Evolutionary conservation across 2,113 vertebrate genomes (phyloP).

Genomic region (Pangasianodon gigas): DNA sequence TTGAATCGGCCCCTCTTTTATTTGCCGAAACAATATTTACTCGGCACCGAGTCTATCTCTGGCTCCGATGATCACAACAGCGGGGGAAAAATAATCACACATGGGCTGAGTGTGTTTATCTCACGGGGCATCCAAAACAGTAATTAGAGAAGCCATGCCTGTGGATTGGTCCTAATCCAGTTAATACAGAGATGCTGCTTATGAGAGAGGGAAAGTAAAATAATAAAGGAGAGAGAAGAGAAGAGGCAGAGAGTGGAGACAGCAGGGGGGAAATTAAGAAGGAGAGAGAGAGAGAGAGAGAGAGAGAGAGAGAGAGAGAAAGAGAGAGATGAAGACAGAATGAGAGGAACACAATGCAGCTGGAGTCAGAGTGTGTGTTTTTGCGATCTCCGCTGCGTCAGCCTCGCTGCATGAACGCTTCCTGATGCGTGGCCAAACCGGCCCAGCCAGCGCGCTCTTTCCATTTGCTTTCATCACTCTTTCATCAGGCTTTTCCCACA

Average conservation of each 20-base stretch:
- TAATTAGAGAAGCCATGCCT: slow-evolving; percentile 66
- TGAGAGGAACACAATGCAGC: slow-evolving; percentile 11
- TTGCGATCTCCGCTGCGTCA: slow-evolving; percentile 27
- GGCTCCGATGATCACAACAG: slow-evolving; percentile 65
- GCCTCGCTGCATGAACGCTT: slow-evolving; percentile 40
- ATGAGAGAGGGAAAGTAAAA: slow-evolving; percentile 18
- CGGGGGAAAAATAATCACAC: slow-evolving; percentile 66
- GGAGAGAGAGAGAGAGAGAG: not conserved
- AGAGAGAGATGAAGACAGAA: not conserved
- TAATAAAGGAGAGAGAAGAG: slow-evolving; percentile 11
- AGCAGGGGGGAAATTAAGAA: not conserved
- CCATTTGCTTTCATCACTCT: slow-evolving; percentile 58
- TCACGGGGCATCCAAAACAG: slow-evolving; percentile 65
- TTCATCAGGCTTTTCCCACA: slow-evolving; percentile 56
- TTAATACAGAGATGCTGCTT: slow-evolving; percentile 23
- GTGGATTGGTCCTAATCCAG: slow-evolving; percentile 37
- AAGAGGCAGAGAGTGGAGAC: not conserved
- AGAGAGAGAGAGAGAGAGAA: slow-evolving; percentile 9
- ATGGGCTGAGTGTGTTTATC: slow-evolving; percentile 55
- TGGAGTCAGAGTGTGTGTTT: not conserved
- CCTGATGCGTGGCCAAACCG: slow-evolving; percentile 56
- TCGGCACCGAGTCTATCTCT: slow-evolving; percentile 7
- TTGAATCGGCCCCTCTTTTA: not conserved
- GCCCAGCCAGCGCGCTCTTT: slow-evolving; percentile 52
- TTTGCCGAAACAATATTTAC: slow-evolving; percentile 31